Base-by-base conservation (phyloP, 1,140 invertebrate genomes). In the Drosophila gunungcola region DNA sequence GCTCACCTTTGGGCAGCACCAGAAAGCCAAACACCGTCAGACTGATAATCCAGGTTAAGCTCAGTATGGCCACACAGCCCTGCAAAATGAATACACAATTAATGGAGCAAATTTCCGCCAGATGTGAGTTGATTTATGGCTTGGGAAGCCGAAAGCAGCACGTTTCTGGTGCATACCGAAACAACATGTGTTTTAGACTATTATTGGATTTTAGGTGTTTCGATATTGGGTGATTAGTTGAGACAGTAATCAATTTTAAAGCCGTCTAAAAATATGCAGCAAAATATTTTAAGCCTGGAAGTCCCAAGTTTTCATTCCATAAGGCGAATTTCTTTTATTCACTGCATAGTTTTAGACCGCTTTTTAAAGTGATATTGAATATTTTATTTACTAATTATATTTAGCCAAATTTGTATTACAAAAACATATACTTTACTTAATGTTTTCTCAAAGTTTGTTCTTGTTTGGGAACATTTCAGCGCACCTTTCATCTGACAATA, bases 21-120 rank as follows among this genome's bases (percentile, higher is more conserved):
- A 97, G 94, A 61, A 95, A 94, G 3, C 96, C 96, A 90, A 97
- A 97, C 68, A 97, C 93, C 49, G 96, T 95, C 78, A 97, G 94
- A 39, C 96, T 96, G 61, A 96, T 94, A 78, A 97, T 96, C 95
- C 96, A 96, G 54, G 96, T 97, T 65, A 96, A 93, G 83, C 96
- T 96, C 91, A 97, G 95, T 67, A 97, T 94, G 70, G 96, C 94
- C 65, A 97, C 96, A 91, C 96, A 97, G 63, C 96, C 96, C 95
- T 97, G 94, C 93, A 94, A 85, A 57, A 56, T 34, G 25, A 57
- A 49, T 34, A 62, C 29, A 68, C 54, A 75, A 75, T 61, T 43
- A 56, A 41, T 54, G 38, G 25, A 46, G 25, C 34, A 48, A 21
- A 60, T 53, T 67, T 21, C 11, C 41, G 21, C 36, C 70, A 77